These are phyloP conservation scores for Synergus japonicus DNA, from an alignment of 2,888 invertebrate genomes.

Conservation along the genomic window DNA sequence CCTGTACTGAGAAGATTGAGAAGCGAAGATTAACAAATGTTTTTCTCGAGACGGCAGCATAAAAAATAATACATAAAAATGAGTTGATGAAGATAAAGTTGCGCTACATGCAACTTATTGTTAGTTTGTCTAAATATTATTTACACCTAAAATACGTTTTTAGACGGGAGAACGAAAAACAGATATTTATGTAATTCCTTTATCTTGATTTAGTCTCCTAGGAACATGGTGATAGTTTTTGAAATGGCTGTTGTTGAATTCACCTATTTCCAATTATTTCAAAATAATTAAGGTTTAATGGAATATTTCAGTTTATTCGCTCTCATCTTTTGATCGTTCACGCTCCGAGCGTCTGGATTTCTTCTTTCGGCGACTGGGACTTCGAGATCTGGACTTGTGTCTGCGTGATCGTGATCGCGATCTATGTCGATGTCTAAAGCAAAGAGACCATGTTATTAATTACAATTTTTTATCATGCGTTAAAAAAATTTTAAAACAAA, in stretches of 20 bases:
- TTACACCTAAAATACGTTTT: neutral
- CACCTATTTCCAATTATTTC: neutral
- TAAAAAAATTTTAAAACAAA: too few species aligned
- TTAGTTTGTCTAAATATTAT: constrained; percentile 2
- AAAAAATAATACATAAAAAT: neutral
- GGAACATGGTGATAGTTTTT: neutral
- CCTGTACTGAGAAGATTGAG: too few species aligned
- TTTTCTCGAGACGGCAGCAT: neutral
- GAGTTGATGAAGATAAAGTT: neutral
- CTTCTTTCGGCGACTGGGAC: constrained; percentile 85
- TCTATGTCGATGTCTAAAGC: constrained; percentile 73
- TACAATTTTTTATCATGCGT: too few species aligned
- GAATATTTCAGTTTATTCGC: constrained; percentile 78
- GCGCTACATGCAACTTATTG: neutral
- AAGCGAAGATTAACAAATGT: neutral
- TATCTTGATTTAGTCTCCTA: neutral
- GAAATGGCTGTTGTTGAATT: neutral
- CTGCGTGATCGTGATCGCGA: constrained; percentile 80
- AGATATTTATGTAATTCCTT: neutral
- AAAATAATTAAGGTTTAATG: neutral
- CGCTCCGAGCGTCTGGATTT: constrained; percentile 84
- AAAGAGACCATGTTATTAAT: constrained; percentile 39
- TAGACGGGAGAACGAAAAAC: neutral
- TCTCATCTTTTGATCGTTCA: constrained; percentile 82
- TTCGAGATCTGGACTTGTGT: constrained; percentile 86